Conservation (phyloP, 2,797 vertebrate species). For the Sciurus carolinensis region DNA sequence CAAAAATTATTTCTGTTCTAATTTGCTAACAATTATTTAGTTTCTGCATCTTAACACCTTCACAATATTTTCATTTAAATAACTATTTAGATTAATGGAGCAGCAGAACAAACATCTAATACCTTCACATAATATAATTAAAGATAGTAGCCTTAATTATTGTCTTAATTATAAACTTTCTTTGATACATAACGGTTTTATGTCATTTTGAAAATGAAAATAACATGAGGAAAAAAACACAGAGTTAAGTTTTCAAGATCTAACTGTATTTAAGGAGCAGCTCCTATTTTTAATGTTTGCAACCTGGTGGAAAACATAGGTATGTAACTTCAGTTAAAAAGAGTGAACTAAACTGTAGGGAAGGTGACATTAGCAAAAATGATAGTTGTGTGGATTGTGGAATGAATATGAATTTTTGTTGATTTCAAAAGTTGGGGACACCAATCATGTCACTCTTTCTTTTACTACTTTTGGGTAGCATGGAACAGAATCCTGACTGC, state of each 20-base stretch:
- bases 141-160: not conserved
- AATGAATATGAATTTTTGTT: not conserved
- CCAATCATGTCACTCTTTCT: not conserved
- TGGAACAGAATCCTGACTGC: not conserved
- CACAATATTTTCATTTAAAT: not conserved
- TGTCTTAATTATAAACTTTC: not conserved
- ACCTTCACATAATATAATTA: constrained; percentile 11
- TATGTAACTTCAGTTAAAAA: not conserved
- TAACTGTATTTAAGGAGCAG: not conserved
- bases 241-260: not conserved
- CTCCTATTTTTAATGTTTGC: not conserved
- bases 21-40: not conserved
- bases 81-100: not conserved
- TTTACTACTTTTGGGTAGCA: not conserved
- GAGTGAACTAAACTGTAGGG: not conserved
- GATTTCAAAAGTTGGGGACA: not conserved
- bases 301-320: not conserved
- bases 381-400: no score
- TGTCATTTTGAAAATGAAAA: not conserved
- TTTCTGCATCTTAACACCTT: not conserved
- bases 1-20: not conserved
- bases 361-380: not conserved
- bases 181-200: not conserved
- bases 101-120: not conserved
- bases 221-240: not conserved